Conservation (phyloP, 2,888 invertebrate species). For the Schizaphis graminum region DNA sequence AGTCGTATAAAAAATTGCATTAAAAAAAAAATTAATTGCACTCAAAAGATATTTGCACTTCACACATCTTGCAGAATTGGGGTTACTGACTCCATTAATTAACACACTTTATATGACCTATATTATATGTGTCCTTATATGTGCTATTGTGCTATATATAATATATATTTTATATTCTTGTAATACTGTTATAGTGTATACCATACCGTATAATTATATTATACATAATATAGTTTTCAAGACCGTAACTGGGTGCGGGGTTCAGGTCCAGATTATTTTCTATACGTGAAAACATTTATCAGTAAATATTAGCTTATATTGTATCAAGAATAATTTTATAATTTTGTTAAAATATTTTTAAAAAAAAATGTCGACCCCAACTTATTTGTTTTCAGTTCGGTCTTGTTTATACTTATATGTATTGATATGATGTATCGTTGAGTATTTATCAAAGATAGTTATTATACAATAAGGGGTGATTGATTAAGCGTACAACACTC, state of each 20-base stretch:
- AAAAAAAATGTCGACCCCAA: background rate
- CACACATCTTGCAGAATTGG: background rate
- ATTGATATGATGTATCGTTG: background rate
- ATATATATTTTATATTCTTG: background rate
- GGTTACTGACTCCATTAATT: background rate
- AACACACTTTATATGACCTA: background rate
- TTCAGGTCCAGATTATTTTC: background rate
- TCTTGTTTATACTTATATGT: background rate
- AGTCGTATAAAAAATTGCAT: background rate
- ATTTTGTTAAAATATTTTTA: background rate
- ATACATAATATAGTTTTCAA: background rate
- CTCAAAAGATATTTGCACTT: background rate
- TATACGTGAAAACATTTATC: background rate
- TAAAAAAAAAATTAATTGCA: background rate
- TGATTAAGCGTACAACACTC: too few relatives aligned
- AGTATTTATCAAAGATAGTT: background rate
- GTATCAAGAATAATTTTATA: background rate
- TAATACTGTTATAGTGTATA: background rate
- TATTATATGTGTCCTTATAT: background rate
- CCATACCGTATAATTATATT: background rate
- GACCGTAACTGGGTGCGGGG: background rate
- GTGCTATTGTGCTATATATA: background rate
- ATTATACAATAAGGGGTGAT: background rate
- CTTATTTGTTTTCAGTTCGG: background rate
- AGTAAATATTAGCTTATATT: background rate